Base-by-base conservation (phyloP, 1,140 invertebrate species). In the Pseudomyrmex pallidus region DNA sequence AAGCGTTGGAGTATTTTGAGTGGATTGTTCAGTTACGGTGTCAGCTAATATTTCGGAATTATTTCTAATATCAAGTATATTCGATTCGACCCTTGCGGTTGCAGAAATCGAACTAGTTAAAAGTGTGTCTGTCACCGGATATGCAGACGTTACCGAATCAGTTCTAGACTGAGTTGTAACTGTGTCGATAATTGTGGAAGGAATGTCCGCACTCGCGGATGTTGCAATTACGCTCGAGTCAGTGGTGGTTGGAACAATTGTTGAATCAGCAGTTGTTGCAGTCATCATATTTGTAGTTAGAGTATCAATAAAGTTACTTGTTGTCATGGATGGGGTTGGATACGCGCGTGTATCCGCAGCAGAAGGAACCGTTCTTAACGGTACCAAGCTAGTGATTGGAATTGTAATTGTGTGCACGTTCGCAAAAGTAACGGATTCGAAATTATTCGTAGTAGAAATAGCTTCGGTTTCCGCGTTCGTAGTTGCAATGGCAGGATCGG, bases 351-450 rank as follows among this genome's bases (percentile, higher is more conserved):
- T 15, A 20, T 74, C n/a, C 44, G 20, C 13, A 5, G 35, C 46
- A 44, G 48, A 54, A 64, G 74, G n/a, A n/a, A 77, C 52, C 3
- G 20, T 54, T 17, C 46, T 74, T 64, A 63, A 64, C 20, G 48
- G 9, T 22, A 1, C 1, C 13, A 8, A 44, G 3, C 2, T 46
- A 20, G 50, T 17, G n/a, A 15, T 2, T 5, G 74, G 44, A 59
- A 48, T 59, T 3, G 17, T 46, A 2, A 64, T 70, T 20, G 44
- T 12, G 0, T 61, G 1, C 9, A 20, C 22, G 15, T 44, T 48
- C 25, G 35, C 10, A 46, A 17, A 52, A 52, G 50, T 52, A 52
- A 52, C 50, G 4, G 50, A 35, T 35, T 35, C 35, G 35, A 13
- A 20, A 59, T 59, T 10, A 20, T 20, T 59, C 5, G 35, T 3